These are phyloP conservation scores for Himalopsyche anomala DNA, from an alignment of 2,888 invertebrate genomes.

Conservation along the genomic window DNA sequence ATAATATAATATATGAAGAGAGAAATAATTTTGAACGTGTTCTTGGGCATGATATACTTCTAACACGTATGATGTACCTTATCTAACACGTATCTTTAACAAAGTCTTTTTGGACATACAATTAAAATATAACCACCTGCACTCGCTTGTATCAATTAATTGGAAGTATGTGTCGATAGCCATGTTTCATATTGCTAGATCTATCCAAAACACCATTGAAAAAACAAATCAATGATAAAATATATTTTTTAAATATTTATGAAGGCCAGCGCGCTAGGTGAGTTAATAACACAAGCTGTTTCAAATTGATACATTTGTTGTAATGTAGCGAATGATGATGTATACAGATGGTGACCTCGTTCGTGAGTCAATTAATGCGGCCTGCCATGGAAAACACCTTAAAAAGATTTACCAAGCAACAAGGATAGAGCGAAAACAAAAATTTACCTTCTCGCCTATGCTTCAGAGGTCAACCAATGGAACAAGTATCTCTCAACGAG, in stretches of 20 bases:
- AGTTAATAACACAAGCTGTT: not conserved
- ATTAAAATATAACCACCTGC: too few species aligned
- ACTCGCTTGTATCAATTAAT: too few species aligned
- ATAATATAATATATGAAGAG: too few species aligned
- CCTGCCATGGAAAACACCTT: constrained; percentile 45
- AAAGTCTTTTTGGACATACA: too few species aligned
- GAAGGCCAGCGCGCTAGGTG: not conserved
- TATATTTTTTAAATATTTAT: not conserved
- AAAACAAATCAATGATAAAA: too few species aligned
- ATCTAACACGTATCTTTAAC: too few species aligned
- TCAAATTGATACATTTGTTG: constrained; percentile 14
- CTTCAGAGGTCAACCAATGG: constrained; percentile 11
- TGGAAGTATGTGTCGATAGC: too few species aligned
- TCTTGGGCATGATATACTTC: too few species aligned
- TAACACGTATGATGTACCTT: too few species aligned
- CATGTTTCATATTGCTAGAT: too few species aligned
- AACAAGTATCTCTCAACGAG: not conserved
- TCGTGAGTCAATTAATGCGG: constrained; percentile 38
- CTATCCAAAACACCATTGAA: too few species aligned
- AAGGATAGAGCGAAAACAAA: constrained; percentile 32
- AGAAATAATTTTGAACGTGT: too few species aligned
- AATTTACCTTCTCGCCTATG: not conserved
- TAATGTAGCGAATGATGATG: constrained; percentile 25
- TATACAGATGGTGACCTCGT: constrained; percentile 42
- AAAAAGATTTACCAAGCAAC: constrained; percentile 44